These are phyloP conservation scores for Mionectes macconnelli DNA, from an alignment of 2,113 vertebrate genomes.

Conservation along the genomic window DNA sequence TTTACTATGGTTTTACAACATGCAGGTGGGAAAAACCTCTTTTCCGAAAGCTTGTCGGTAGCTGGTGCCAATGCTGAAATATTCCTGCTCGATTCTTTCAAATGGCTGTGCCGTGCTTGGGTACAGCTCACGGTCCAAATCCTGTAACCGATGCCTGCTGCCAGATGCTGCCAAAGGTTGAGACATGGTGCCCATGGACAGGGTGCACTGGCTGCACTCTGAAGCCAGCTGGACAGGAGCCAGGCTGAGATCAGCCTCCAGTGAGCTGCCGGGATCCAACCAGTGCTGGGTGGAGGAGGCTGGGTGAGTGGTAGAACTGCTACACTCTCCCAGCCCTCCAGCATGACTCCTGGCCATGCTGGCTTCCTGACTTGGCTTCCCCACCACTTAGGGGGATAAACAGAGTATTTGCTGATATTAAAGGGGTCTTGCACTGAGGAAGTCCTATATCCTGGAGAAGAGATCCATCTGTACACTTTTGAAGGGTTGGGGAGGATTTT, in stretches of 20 bases:
- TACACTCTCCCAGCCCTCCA: neutral
- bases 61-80: constrained; percentile 16
- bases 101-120: neutral
- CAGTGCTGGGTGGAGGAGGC: accelerated
- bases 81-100: neutral
- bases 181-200: accelerated
- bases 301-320: neutral
- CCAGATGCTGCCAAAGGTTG: neutral
- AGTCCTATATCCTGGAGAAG: neutral
- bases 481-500: neutral
- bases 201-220: accelerated
- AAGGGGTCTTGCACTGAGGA: neutral
- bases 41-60: neutral
- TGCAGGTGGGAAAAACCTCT: constrained; percentile 52
- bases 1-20: constrained; percentile 56
- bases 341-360: neutral
- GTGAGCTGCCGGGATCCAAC: neutral
- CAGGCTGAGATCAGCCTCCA: neutral
- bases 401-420: neutral
- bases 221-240: accelerated
- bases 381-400: neutral
- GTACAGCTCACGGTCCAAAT: neutral
- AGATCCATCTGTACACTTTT: neutral
- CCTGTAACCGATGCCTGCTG: accelerated
- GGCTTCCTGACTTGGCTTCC: neutral